These are phyloP conservation scores for Pangasius mekongensis DNA, from an alignment of 2,797 vertebrate genomes.

Conservation along the genomic window DNA sequence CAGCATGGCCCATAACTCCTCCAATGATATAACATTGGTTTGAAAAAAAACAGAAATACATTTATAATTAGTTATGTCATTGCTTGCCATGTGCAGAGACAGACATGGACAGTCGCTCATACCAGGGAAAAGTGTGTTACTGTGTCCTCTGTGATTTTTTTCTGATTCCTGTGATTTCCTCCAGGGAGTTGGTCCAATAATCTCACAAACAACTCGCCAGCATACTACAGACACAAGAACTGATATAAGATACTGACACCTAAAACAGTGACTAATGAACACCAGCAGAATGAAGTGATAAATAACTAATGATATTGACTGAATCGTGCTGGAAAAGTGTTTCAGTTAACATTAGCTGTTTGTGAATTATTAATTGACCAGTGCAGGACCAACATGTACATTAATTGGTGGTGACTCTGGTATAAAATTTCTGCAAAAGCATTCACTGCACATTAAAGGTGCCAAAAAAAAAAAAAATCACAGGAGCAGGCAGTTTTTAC, in stretches of 20 bases:
- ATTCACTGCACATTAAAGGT: neutral
- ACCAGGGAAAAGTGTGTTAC: neutral
- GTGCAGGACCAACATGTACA: neutral
- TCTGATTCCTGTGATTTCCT: neutral
- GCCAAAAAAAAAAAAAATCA: neutral
- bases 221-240: neutral
- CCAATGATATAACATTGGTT: no score
- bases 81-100: neutral
- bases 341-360: neutral
- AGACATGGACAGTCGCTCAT: neutral
- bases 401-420: neutral
- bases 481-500: neutral
- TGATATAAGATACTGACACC: conserved; percentile 9
- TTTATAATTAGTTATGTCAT: neutral
- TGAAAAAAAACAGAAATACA: neutral
- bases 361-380: neutral
- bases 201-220: neutral
- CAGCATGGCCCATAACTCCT: neutral
- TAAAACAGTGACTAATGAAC: conserved; percentile 10
- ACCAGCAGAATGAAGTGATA: neutral
- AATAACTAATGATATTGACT: neutral
- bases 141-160: neutral
- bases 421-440: neutral
- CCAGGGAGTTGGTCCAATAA: neutral
- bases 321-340: neutral